These are phyloP conservation scores for Myopa testacea DNA, from an alignment of 2,888 invertebrate species.

Conservation along the genomic window DNA sequence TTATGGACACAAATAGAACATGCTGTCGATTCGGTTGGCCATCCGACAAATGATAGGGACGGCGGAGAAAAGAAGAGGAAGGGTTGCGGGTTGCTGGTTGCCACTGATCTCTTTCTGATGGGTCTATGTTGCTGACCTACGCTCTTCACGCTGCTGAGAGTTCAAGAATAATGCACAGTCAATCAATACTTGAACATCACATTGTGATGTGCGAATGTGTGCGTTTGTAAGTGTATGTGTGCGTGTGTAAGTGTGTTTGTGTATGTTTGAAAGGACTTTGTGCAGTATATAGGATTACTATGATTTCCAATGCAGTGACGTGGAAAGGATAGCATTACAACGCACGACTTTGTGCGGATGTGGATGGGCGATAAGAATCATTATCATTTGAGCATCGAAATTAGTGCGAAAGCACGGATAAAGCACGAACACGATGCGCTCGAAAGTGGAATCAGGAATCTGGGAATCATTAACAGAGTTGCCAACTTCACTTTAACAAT, in stretches of 20 bases:
- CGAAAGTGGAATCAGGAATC: too few relatives aligned
- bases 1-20: neutral
- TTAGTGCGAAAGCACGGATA: constrained; percentile 7
- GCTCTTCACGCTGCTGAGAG: too few relatives aligned
- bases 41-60: too few relatives aligned
- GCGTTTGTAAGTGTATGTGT: neutral
- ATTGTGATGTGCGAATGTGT: neutral
- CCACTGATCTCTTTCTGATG: too few relatives aligned
- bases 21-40: too few relatives aligned
- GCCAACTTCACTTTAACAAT: neutral
- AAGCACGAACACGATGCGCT: neutral
- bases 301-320: constrained; percentile 10
- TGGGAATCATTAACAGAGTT: neutral
- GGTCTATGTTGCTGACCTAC: too few relatives aligned
- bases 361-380: constrained; percentile 3
- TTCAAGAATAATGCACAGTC: too few relatives aligned
- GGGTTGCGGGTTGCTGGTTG: too few relatives aligned
- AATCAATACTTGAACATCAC: neutral
- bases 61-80: too few relatives aligned
- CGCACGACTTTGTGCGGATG: neutral
- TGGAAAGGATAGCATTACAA: neutral
- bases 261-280: neutral
- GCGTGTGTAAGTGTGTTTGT: neutral
- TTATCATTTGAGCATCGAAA: constrained; percentile 11
- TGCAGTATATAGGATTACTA: neutral